These are phyloP conservation scores for Parascotia fuliginaria DNA, from an alignment of 2,888 invertebrate genomes.

Conservation along the genomic window DNA sequence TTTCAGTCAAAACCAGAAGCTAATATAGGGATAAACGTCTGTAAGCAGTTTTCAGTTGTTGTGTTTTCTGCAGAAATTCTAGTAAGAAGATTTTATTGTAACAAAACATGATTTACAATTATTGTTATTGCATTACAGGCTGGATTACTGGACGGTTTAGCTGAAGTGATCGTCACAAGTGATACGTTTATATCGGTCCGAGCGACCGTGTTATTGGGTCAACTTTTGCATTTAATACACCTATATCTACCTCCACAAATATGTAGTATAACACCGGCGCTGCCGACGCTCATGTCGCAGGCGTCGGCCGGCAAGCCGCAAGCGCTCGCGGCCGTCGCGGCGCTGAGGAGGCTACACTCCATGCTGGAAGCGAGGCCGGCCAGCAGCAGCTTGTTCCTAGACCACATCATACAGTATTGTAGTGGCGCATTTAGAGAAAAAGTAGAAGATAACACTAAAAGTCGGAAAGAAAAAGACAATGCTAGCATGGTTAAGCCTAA, in stretches of 20 bases:
- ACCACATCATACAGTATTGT: conserved; percentile 89
- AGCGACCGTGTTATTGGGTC: conserved; percentile 95
- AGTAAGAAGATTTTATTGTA: too few relatives aligned
- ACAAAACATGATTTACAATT: too few relatives aligned
- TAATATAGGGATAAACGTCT: too few relatives aligned
- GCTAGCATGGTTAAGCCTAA: conserved; percentile 66
- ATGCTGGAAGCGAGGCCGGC: conserved; percentile 93
- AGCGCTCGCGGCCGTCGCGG: conserved; percentile 93
- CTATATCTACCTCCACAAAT: conserved; percentile 94
- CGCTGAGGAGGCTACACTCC: conserved; percentile 91
- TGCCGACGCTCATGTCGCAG: conserved; percentile 93
- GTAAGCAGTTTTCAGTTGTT: too few relatives aligned
- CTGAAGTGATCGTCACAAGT: conserved; percentile 95
- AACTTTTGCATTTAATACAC: conserved; percentile 94
- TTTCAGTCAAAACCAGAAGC: too few relatives aligned
- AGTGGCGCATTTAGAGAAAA: conserved; percentile 70
- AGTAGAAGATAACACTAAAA: conserved; percentile 66
- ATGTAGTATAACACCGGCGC: conserved; percentile 88
- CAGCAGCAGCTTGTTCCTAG: conserved; percentile 93
- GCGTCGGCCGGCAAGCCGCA: conserved; percentile 92
- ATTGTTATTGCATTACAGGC: conserved; percentile 69
- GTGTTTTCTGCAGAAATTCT: too few relatives aligned
- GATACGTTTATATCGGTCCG: conserved; percentile 96
- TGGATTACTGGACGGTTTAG: conserved; percentile 94
- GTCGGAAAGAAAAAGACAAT: conserved; percentile 73